Evolutionary conservation across 2,113 vertebrate genomes (phyloP).

Genomic region (Typhlomys cinereus): DNA sequence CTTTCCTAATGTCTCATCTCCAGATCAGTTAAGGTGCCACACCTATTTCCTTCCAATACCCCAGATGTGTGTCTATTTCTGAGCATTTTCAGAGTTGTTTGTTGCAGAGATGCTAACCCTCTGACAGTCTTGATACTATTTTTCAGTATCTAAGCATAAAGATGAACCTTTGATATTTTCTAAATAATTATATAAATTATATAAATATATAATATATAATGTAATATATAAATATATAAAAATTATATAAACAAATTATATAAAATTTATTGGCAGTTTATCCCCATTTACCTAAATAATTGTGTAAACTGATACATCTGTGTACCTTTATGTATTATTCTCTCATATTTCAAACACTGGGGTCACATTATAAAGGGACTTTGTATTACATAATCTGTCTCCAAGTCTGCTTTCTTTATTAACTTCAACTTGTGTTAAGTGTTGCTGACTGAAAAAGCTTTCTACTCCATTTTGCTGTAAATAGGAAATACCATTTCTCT

Average conservation of each 20-base stretch:
- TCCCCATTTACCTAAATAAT: neutral
- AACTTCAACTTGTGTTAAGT: neutral
- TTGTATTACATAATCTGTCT: constrained; percentile 13
- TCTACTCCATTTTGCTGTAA: neutral
- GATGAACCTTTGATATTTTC: neutral
- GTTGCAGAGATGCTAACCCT: neutral
- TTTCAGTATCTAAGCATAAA: neutral
- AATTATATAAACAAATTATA: too few species aligned
- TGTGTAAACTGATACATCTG: neutral
- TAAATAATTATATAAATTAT: neutral
- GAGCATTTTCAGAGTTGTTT: neutral
- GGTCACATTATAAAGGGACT: neutral
- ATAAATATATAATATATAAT: too few species aligned
- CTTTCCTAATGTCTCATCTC: neutral
- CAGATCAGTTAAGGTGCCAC: neutral
- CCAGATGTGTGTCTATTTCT: neutral
- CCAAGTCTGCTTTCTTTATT: neutral
- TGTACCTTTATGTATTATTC: neutral
- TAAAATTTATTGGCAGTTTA: neutral
- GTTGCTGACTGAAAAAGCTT: neutral
- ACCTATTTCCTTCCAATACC: neutral
- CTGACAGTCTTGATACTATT: neutral
- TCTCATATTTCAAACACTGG: neutral
- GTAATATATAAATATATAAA: too few species aligned
- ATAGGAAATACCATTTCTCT: neutral